Percentiles rank a stretch among this genome's conserved stretches.
phyloP scores from a whole-genome alignment of 2,797 vertebrate genomes.

The Sparus aurata region DNA sequence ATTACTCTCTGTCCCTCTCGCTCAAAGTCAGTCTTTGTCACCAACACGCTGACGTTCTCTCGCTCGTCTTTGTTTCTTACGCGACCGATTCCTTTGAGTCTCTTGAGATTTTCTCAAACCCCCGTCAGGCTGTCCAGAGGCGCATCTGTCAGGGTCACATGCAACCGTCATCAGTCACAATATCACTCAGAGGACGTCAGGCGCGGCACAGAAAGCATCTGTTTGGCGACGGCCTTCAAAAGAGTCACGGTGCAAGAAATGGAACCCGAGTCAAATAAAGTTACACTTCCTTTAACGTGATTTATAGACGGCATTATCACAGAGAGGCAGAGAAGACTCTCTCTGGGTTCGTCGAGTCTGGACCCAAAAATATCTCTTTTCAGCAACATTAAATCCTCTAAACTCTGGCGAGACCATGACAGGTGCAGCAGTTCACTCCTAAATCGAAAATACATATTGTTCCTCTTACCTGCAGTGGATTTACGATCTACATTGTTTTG shows the following conservation, averaged over 20 bases:
- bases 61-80: background rate
- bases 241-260: background rate
- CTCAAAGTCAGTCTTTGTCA: constrained; percentile 13
- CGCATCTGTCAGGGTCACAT: constrained; percentile 28
- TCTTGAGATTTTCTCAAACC: constrained; percentile 7
- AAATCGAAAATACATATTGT: background rate
- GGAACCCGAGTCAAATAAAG: background rate
- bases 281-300: background rate
- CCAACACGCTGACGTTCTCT: background rate
- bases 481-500: too few relatives aligned
- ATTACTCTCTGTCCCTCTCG: constrained; percentile 40
- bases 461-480: too few relatives aligned
- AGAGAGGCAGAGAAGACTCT: background rate
- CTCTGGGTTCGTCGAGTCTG: background rate
- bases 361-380: background rate
- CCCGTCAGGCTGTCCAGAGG: background rate
- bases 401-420: background rate
- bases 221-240: background rate
- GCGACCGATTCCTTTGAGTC: background rate
- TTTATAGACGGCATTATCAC: constrained; percentile 19
- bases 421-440: too few relatives aligned
- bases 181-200: constrained; percentile 1
- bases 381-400: constrained; percentile 1
- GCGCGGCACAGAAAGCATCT: background rate
- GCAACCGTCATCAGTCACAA: constrained; percentile 14